Evolutionary conservation across 2,888 invertebrate genomes (phyloP).

Genomic region (Acleris literana): DNA sequence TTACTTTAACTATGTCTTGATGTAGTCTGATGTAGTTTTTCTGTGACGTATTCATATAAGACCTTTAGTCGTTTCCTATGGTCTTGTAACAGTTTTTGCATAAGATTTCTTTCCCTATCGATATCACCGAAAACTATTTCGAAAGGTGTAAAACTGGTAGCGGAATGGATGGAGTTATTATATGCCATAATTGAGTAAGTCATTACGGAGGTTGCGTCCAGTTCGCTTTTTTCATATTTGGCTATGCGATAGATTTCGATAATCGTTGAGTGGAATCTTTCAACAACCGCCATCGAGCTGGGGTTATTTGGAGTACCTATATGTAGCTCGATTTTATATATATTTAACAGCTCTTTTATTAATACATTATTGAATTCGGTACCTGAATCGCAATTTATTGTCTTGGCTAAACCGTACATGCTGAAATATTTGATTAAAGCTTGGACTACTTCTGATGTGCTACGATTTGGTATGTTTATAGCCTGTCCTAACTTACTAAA

Average conservation of each 20-base stretch:
- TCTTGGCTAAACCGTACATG: conserved; percentile 6
- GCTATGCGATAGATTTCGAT: conserved; percentile 20
- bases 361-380: conserved; percentile 13
- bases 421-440: conserved; percentile 15
- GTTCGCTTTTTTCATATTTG: conserved; percentile 10
- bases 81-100: conserved; percentile 38
- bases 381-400: conserved; percentile 11
- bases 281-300: conserved; percentile 12
- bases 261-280: conserved; percentile 19
- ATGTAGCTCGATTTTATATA: conserved; percentile 19
- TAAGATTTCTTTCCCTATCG: conserved; percentile 17
- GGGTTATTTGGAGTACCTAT: conserved; percentile 25
- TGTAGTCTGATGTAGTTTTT: conserved; percentile 31
- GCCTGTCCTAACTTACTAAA: conserved; percentile 10
- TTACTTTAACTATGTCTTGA: conserved; percentile 31
- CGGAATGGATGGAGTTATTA: conserved; percentile 12
- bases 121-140: conserved; percentile 17
- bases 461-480: not conserved
- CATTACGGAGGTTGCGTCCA: conserved; percentile 18
- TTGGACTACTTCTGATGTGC: conserved; percentile 13
- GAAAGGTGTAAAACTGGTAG: conserved; percentile 8
- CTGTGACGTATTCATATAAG: conserved; percentile 32
- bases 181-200: conserved; percentile 17
- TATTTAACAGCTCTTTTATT: conserved; percentile 7
- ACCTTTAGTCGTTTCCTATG: conserved; percentile 39